Evolutionary conservation across 2,888 invertebrate genomes (phyloP), one percentile per base, ranked within the genome.

Genomic region (Portevinia maculata): DNA sequence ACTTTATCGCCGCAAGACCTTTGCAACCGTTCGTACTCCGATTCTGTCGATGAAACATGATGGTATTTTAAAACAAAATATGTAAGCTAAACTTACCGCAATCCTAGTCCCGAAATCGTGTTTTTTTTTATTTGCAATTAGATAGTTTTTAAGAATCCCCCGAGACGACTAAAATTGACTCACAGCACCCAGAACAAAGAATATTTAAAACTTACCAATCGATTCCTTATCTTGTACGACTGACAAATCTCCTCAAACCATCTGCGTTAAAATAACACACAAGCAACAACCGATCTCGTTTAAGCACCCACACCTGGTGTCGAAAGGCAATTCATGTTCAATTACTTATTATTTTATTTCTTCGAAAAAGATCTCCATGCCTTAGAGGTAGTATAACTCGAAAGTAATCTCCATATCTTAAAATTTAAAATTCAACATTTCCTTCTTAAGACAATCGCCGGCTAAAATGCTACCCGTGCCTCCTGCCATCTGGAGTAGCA

Each of bases 371-470:
- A 53, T 32, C 17, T 19, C 30, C 15, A 21, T n/a, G n/a, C 52
- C 60, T n/a, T 46, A 48, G 32, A 48, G 73, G 64, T 57, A 74
- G 57, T 65, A 34, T 60, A 55, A 67, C 44, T 28, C 41, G 53
- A 53, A 9, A 50, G 15, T 24, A 11, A 39, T 46, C n/a, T 37
- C n/a, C 24, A 41, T 71, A 60, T 71, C 70, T 52, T 1, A 5
- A 3, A 59, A 15, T 30, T 52, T 41, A 21, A 59, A 55, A 57
- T 50, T 55, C 32, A 53, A 74, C 73, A 65, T 74, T 74, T 74
- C 73, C 64, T 74, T 65, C 64, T 74, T 50, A 57, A 52, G 30
- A n/a, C 34, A 44, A 13, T 6, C 39, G 8, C 1, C 28, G 15
- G 5, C 46, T 8, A 8, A 21, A 41, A 15, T 19, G 17, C 6